A percentile compares a stretch with the other conserved stretches of the same genome.
Evolutionary conservation across 2,888 invertebrate species (phyloP).

Genomic region (Leptarthrus brevirostris): DNA sequence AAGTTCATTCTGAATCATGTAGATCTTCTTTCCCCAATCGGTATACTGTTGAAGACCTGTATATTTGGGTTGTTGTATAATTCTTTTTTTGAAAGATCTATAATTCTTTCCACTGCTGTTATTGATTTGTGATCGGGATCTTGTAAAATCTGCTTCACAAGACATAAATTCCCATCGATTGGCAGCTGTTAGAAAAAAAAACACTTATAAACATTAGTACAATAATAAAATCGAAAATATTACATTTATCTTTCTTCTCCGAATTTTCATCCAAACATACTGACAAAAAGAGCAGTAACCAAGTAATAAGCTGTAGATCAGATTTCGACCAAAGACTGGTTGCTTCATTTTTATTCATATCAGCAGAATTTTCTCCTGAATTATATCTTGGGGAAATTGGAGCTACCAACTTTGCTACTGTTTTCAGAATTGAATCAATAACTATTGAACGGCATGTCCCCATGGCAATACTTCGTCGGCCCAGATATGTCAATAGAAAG

Average conservation of each 20-base stretch:
- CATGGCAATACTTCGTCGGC: slow-evolving; percentile 79
- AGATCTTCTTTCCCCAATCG: slow-evolving; percentile 66
- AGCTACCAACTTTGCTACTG: slow-evolving; percentile 71
- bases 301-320: slow-evolving; percentile 77
- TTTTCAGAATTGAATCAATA: slow-evolving; percentile 74
- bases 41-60: slow-evolving; percentile 63
- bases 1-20: slow-evolving; percentile 67
- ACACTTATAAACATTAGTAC: background rate
- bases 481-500: slow-evolving; percentile 86
- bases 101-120: slow-evolving; percentile 63
- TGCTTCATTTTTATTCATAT: slow-evolving; percentile 52
- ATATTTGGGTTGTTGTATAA: slow-evolving; percentile 65
- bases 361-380: slow-evolving; percentile 57
- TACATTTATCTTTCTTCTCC: slow-evolving; percentile 67
- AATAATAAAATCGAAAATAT: slow-evolving; percentile 45
- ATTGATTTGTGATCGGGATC: slow-evolving; percentile 62
- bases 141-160: slow-evolving; percentile 75
- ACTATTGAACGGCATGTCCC: slow-evolving; percentile 72
- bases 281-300: slow-evolving; percentile 81
- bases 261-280: slow-evolving; percentile 73
- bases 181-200: slow-evolving; percentile 59
- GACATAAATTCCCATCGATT: slow-evolving; percentile 91
- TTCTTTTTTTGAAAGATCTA: slow-evolving; percentile 66
- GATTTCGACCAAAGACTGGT: slow-evolving; percentile 69
- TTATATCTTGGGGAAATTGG: slow-evolving; percentile 68